Evolutionary conservation across 2,113 vertebrate species (phyloP), one percentile per base, ranked within the genome.

Genomic region (Benitochromis conjunctus): DNA sequence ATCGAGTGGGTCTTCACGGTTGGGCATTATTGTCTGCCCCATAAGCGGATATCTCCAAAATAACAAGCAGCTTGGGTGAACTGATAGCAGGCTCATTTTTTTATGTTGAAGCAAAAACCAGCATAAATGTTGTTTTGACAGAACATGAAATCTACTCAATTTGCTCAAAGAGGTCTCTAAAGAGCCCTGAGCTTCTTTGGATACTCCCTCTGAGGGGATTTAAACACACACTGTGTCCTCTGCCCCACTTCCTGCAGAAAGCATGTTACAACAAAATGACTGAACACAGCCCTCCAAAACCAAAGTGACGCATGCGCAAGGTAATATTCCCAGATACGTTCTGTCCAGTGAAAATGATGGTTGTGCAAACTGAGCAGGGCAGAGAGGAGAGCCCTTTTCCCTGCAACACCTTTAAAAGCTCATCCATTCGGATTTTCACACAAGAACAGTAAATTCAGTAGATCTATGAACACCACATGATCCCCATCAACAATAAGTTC

Each of bases 131-230:
- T 81, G 36, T 51, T 48, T 60, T 79, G 76, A 79, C 57, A 79
- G 77, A 48, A 69, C 86, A 86, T 69, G 19, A 78, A 88, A 81
- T 86, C 51, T 71, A 54, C 48, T 88, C 21, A 12, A 82, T 76
- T 89, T 82, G 14, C 38, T 84, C 11, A 88, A 82, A 88, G 55
- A 69, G 81, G 31, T 86, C 88, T 74, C 71, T 46, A 46, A 38
- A 86, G 82, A 82, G 80, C 43, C 60, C 26, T 79, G 36, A 90
- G 88, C 78, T 69, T 56, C 57, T 85, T 48, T 58, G 34, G 53
- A 74, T 83, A 55, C 81, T 84, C 71, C 85, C 58, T 43, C 77
- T 82, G 85, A 74, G 81, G 64, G 21, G 86, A 90, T 92, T 89
- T 78, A 82, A 92, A 69, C 82, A 74, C 84, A 86, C 6, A 48